phyloP scores from a whole-genome alignment of 2,888 invertebrate genomes.

The Amiota minor region DNA sequence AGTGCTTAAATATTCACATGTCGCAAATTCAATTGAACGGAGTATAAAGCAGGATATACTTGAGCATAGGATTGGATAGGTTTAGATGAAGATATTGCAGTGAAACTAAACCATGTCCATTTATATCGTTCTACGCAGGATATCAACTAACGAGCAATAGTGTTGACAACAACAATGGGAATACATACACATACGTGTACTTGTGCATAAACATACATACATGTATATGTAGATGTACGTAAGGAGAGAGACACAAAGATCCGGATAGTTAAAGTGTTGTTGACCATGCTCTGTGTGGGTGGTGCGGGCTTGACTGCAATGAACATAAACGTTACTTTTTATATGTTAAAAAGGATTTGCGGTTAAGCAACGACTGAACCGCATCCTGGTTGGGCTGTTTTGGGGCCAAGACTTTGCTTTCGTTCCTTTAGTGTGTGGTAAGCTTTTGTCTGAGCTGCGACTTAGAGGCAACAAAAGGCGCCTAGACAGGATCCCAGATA shows the following conservation, averaged over 20 bases:
- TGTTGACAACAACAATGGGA: constrained; percentile 66
- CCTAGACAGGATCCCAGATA: constrained; percentile 23
- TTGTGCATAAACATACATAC: constrained; percentile 16
- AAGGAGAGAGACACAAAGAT: neutral
- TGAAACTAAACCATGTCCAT: constrained; percentile 45
- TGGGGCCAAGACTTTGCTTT: neutral
- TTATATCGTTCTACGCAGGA: constrained; percentile 50
- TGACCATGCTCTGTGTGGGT: constrained; percentile 1
- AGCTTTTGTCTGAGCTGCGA: constrained; percentile 11
- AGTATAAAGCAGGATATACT: too few species aligned
- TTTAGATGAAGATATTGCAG: constrained; percentile 50
- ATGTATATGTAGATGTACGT: neutral
- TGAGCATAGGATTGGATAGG: too few species aligned
- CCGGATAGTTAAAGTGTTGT: constrained; percentile 12
- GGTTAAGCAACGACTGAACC: constrained; percentile 55
- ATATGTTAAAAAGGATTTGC: constrained; percentile 67
- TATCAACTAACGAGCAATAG: constrained; percentile 53
- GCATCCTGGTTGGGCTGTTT: constrained; percentile 22
- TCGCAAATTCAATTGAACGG: constrained; percentile 64
- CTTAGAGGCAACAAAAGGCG: constrained; percentile 15
- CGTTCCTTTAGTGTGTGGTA: constrained; percentile 32
- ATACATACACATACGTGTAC: constrained; percentile 40
- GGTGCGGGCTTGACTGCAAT: constrained; percentile 1
- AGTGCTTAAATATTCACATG: constrained; percentile 67
- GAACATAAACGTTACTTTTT: constrained; percentile 62